Evolutionary conservation across 2,113 vertebrate genomes (phyloP).

Genomic region (Hiodon tergisus): DNA sequence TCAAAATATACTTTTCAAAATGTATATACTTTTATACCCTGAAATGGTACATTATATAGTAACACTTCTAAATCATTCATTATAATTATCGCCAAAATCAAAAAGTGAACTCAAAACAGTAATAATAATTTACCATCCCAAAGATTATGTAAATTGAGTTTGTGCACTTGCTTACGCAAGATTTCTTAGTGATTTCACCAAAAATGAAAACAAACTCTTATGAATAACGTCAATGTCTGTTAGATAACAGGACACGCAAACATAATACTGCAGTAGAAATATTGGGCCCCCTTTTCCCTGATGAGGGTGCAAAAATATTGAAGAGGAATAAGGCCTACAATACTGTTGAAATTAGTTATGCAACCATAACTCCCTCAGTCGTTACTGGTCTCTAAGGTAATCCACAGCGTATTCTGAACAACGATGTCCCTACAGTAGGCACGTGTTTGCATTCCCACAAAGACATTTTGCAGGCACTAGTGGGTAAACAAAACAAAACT

Average conservation of each 20-base stretch:
- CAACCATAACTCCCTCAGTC: not conserved
- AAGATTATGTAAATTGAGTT: not conserved
- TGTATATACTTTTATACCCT: not conserved
- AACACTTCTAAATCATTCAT: not conserved
- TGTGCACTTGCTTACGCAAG: not conserved
- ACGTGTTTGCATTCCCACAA: constrained; percentile 43
- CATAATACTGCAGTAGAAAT: not conserved
- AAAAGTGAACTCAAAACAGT: too few relatives aligned
- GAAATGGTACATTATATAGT: not conserved
- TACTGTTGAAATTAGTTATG: not conserved
- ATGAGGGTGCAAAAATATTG: not conserved
- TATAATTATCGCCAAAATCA: not conserved
- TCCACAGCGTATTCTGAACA: constrained; percentile 27
- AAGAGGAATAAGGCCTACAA: not conserved
- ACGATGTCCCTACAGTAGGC: constrained; percentile 29
- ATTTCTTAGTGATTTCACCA: too few relatives aligned
- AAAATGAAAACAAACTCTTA: not conserved
- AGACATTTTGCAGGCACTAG: constrained; percentile 41
- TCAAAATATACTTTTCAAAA: not conserved
- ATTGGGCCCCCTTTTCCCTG: not conserved
- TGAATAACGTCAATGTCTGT: not conserved
- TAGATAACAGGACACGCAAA: not conserved
- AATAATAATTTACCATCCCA: too few relatives aligned
- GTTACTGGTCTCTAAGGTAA: constrained; percentile 7
- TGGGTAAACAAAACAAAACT: constrained; percentile 40